These are phyloP conservation scores for Drosophila tanythrix DNA, from an alignment of 2,888 invertebrate genomes.

Conservation along the genomic window DNA sequence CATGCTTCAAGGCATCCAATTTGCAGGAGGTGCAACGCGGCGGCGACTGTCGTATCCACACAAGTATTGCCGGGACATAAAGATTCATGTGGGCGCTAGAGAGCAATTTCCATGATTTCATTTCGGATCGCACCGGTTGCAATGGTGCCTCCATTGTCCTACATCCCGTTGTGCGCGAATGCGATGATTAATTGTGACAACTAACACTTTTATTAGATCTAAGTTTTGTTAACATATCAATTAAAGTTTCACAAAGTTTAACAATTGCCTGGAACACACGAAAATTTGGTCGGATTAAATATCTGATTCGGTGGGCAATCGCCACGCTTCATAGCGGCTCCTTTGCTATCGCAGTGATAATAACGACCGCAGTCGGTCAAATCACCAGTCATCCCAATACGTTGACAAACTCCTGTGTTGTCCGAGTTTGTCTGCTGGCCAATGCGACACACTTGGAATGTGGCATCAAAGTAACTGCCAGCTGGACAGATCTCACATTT, in stretches of 20 bases:
- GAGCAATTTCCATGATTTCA: constrained; percentile 89
- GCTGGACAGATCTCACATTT: constrained; percentile 31
- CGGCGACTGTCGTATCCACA: constrained; percentile 87
- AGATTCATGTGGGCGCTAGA: constrained; percentile 88
- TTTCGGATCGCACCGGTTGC: constrained; percentile 87
- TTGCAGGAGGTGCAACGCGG: constrained; percentile 87
- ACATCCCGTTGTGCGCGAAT: constrained; percentile 87
- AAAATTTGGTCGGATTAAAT: constrained; percentile 31
- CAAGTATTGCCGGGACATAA: constrained; percentile 87
- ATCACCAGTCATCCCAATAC: constrained; percentile 71
- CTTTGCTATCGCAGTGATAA: constrained; percentile 73
- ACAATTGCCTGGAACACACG: constrained; percentile 52
- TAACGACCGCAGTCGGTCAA: constrained; percentile 75
- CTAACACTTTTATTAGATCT: constrained; percentile 25
- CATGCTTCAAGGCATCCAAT: constrained; percentile 86
- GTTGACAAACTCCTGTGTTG: constrained; percentile 29
- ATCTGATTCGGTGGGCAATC: constrained; percentile 39
- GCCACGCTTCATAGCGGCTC: constrained; percentile 35
- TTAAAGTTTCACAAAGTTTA: constrained; percentile 35
- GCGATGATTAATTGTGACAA: constrained; percentile 66
- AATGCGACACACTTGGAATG: constrained; percentile 36
- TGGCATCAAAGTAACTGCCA: constrained; percentile 55
- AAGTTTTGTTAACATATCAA: constrained; percentile 45
- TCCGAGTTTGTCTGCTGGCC: constrained; percentile 8
- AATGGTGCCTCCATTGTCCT: constrained; percentile 87